Evolutionary conservation across 37 sponge, comb jelly and placozoan species (phyloP).

Genomic region (Diacarnus erythraeanus): DNA sequence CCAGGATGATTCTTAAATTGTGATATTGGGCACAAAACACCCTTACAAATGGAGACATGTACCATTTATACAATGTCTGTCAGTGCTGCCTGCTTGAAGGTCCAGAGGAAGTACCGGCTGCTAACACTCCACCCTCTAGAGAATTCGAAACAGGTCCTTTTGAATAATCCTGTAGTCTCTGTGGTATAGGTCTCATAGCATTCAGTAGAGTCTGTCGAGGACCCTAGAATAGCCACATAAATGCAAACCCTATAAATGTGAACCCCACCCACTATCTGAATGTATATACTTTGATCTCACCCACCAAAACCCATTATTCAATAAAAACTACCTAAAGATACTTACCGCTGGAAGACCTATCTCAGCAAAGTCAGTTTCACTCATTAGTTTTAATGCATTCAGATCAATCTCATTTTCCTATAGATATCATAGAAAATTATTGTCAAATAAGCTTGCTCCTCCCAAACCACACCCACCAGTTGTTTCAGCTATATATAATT

Average conservation of each 20-base stretch:
- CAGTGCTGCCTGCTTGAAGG: not conserved
- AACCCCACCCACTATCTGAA: too few species aligned
- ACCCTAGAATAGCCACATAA: not conserved
- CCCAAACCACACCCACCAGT: not conserved
- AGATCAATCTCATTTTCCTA: constrained; percentile 89
- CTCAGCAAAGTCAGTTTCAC: constrained; percentile 84
- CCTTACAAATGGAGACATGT: too few species aligned
- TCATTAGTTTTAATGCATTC: constrained; percentile 82
- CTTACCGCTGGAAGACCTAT: constrained; percentile 77
- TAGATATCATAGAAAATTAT: constrained; percentile 11
- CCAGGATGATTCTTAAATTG: too few species aligned
- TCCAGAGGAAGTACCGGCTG: not conserved
- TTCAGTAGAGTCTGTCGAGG: not conserved
- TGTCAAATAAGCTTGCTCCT: not conserved
- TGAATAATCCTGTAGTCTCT: not conserved
- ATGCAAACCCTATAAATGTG: too few species aligned
- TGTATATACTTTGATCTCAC: too few species aligned
- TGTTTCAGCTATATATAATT: not conserved
- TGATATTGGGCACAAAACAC: too few species aligned
- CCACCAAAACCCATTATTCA: not conserved
- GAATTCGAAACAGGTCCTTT: not conserved
- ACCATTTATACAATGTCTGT: too few species aligned
- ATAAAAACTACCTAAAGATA: not conserved
- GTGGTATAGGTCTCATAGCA: not conserved
- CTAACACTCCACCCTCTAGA: not conserved